These are phyloP conservation scores for Mimas tiliae DNA, from an alignment of 2,888 invertebrate genomes.

Conservation along the genomic window DNA sequence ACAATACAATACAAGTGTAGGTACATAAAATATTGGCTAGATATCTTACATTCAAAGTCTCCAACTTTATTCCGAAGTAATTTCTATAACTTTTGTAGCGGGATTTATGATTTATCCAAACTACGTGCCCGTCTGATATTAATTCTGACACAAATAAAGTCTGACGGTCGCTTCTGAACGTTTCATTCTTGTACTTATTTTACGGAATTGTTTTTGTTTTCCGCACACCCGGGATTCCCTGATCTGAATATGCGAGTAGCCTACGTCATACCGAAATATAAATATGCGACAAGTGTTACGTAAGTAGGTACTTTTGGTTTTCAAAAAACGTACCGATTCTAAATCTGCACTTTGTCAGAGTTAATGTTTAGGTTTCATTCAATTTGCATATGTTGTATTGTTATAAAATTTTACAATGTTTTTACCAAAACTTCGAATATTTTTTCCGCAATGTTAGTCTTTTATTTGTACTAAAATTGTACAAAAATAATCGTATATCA, in stretches of 20 bases:
- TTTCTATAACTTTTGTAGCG: not conserved
- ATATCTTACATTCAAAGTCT: not conserved
- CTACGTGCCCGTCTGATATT: conserved; percentile 9
- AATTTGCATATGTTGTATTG: no score
- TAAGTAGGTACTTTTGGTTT: no score
- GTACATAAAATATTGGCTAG: not conserved
- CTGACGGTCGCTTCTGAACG: not conserved
- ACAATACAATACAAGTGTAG: no score
- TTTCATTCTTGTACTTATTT: conserved; percentile 1
- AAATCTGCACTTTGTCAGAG: not conserved
- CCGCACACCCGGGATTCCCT: not conserved
- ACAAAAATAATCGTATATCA: no score
- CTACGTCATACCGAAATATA: not conserved
- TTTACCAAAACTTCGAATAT: no score
- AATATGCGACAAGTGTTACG: not conserved
- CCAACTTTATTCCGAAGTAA: not conserved
- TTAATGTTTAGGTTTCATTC: not conserved
- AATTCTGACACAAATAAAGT: conserved; percentile 10
- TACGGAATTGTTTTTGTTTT: conserved; percentile 17
- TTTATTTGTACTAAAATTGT: no score
- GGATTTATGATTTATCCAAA: not conserved
- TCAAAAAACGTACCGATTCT: no score
- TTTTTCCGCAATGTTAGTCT: no score
- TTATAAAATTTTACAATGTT: no score
- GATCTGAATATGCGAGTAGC: not conserved